Evolutionary conservation across 1,140 invertebrate species (phyloP).

Genomic region (Heliconius hermathena): DNA sequence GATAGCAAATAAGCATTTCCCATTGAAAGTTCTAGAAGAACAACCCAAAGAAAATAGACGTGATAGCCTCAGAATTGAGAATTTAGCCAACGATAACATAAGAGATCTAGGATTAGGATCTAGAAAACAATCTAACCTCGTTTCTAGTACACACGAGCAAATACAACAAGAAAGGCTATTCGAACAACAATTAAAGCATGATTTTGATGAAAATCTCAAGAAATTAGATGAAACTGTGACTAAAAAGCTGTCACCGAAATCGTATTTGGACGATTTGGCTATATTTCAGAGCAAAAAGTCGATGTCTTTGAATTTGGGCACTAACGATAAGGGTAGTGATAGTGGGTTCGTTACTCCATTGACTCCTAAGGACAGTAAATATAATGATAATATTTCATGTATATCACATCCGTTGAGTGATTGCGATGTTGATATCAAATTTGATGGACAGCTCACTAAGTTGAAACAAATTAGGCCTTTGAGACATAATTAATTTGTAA

Average conservation of each 20-base stretch:
- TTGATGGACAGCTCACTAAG: constrained; percentile 76
- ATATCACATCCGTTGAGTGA: constrained; percentile 82
- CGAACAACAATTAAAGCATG: constrained; percentile 74
- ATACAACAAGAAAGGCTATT: constrained; percentile 82
- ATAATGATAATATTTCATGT: constrained; percentile 51
- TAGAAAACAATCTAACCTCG: constrained; percentile 78
- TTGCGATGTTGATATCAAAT: constrained; percentile 78
- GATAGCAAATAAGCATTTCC: constrained; percentile 60
- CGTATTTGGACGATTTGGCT: constrained; percentile 63
- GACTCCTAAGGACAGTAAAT: constrained; percentile 54
- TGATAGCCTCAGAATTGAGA: constrained; percentile 57
- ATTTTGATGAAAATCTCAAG: constrained; percentile 78
- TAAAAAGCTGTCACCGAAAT: constrained; percentile 40
- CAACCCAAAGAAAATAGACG: constrained; percentile 47
- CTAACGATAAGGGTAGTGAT: constrained; percentile 54
- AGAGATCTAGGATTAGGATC: constrained; percentile 60
- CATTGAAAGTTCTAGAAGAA: constrained; percentile 69
- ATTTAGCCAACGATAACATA: constrained; percentile 74
- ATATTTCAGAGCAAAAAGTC: constrained; percentile 62
- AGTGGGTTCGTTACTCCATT: constrained; percentile 69
- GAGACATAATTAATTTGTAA: neutral
- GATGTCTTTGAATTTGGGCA: constrained; percentile 68
- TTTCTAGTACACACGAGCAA: constrained; percentile 85
- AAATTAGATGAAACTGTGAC: constrained; percentile 63
- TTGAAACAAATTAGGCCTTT: constrained; percentile 75